A percentile compares a stretch with the other conserved stretches of the same genome.
Evolutionary conservation across 1,140 invertebrate genomes (phyloP).

Genomic region (Bemisia tabaci): DNA sequence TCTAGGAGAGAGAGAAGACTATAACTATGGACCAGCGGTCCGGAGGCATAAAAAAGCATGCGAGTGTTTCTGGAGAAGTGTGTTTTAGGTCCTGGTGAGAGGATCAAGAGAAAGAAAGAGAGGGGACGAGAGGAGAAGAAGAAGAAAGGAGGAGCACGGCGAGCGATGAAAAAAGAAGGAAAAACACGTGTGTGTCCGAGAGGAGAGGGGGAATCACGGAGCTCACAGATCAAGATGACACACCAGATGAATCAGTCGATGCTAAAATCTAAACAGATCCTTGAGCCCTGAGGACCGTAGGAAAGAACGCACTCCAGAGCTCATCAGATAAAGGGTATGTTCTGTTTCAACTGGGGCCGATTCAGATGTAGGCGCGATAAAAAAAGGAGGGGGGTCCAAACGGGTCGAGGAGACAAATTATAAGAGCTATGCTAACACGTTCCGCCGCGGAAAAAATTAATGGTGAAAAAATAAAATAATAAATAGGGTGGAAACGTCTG

Average conservation of each 20-base stretch:
- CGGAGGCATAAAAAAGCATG: too few relatives aligned
- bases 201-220: not conserved
- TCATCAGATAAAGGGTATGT: too few relatives aligned
- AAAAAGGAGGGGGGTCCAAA: not conserved
- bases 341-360: too few relatives aligned
- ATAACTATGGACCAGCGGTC: too few relatives aligned
- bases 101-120: not conserved
- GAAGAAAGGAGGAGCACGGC: not conserved
- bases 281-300: too few relatives aligned
- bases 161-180: too few relatives aligned
- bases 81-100: not conserved
- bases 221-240: not conserved
- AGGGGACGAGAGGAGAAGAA: not conserved
- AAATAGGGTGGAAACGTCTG: not conserved
- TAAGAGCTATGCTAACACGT: not conserved
- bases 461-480: not conserved
- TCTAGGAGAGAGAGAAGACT: too few relatives aligned
- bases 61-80: too few relatives aligned
- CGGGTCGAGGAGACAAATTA: not conserved
- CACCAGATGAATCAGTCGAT: too few relatives aligned
- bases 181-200: too few relatives aligned
- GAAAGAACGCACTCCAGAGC: too few relatives aligned
- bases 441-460: not conserved
- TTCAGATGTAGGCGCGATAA: not conserved
- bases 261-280: too few relatives aligned